Evolutionary conservation across 2,888 invertebrate species (phyloP).

Genomic region (Therioaphis trifolii): DNA sequence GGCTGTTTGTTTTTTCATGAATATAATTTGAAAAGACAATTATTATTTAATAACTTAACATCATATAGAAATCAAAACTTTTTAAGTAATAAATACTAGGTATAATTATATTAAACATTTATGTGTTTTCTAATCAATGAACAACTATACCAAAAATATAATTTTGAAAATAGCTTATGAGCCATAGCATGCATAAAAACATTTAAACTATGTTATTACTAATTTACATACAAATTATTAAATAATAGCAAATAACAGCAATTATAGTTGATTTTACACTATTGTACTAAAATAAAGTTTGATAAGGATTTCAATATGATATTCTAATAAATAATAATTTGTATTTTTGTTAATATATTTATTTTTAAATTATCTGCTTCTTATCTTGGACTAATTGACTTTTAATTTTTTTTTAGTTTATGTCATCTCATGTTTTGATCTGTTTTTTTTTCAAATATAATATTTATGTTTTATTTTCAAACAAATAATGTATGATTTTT

Average conservation of each 20-base stretch:
- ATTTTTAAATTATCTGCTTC: too few species aligned
- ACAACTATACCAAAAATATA: neutral
- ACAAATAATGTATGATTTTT: neutral
- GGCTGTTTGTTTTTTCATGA: too few species aligned
- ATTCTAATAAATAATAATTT: too few species aligned
- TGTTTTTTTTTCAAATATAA: neutral
- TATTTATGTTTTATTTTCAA: constrained; percentile 6
- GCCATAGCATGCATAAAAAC: too few species aligned
- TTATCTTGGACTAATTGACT: too few species aligned
- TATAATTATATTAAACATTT: neutral
- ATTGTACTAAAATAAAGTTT: neutral
- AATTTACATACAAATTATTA: neutral
- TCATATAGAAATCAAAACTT: neutral
- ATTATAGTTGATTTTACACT: neutral
- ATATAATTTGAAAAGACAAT: too few species aligned
- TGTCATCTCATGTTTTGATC: neutral
- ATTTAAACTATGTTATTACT: too few species aligned
- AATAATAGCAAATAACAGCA: neutral
- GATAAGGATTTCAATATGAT: neutral
- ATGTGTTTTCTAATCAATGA: neutral
- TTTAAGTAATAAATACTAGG: neutral
- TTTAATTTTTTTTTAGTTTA: neutral
- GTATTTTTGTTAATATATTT: too few species aligned
- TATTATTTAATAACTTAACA: neutral
- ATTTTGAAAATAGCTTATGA: neutral